Evolutionary conservation across 2,888 invertebrate species (phyloP).

Genomic region (Itoplectis maculator): DNA sequence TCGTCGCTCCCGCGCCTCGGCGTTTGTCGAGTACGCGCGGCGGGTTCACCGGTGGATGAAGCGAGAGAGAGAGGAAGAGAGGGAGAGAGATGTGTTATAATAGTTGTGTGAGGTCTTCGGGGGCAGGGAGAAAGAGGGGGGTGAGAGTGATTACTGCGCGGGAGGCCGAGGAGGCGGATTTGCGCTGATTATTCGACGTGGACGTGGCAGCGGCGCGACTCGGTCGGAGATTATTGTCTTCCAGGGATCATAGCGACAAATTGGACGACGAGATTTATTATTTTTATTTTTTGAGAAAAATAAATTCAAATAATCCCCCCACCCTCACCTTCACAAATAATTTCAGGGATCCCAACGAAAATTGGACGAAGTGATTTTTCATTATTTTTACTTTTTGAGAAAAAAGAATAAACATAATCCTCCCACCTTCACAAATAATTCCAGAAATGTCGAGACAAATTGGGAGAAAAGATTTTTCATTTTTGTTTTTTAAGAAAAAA

Average conservation of each 20-base stretch:
- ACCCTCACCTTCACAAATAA: not conserved
- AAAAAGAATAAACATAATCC: no score
- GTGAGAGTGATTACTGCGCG: constrained; percentile 8
- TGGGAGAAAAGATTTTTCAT: no score
- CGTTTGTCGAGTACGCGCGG: constrained; percentile 12
- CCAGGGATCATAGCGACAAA: not conserved
- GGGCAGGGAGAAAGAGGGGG: not conserved
- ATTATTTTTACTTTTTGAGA: not conserved
- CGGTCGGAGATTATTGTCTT: not conserved
- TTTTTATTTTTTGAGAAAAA: no score
- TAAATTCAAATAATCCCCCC: no score
- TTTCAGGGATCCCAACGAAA: not conserved
- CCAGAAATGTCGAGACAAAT: no score
- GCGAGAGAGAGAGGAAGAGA: constrained; percentile 21
- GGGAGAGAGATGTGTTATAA: constrained; percentile 36
- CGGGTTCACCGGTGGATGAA: not conserved
- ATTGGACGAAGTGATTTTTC: not conserved
- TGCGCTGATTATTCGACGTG: constrained; percentile 1
- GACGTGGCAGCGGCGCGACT: not conserved
- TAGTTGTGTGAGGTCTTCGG: constrained; percentile 12
- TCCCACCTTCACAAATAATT: not conserved
- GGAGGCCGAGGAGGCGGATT: constrained; percentile 19
- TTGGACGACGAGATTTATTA: not conserved
- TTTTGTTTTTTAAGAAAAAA: not conserved
- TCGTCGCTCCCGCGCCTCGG: constrained; percentile 24